Percentiles rank a stretch among this genome's conserved stretches.
Conservation (phyloP, 2,888 invertebrate species). For the Aquatica leii region DNA sequence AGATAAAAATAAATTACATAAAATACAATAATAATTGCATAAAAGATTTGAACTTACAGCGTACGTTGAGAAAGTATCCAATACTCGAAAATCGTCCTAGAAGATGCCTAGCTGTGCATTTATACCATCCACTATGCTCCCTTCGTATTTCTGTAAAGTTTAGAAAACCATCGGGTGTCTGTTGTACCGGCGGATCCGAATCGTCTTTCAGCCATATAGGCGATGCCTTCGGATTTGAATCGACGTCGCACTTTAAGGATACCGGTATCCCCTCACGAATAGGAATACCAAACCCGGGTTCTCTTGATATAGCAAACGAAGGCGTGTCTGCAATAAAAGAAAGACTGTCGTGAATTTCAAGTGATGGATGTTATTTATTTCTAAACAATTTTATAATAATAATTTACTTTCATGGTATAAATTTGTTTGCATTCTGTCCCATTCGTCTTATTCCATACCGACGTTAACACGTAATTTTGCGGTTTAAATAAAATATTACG, state of each 20-base stretch:
- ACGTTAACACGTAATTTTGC: too few species aligned
- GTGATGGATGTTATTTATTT: background rate
- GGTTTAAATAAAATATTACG: too few species aligned
- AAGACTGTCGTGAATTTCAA: background rate
- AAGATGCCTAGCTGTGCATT: slow-evolving; percentile 85
- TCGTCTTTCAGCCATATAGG: slow-evolving; percentile 81
- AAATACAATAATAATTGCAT: background rate
- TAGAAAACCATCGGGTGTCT: slow-evolving; percentile 80
- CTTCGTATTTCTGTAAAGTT: slow-evolving; percentile 83
- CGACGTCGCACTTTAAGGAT: slow-evolving; percentile 90
- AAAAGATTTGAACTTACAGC: slow-evolving; percentile 73
- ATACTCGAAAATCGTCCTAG: slow-evolving; percentile 88
- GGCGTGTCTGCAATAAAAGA: slow-evolving; percentile 77
- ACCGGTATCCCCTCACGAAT: slow-evolving; percentile 89
- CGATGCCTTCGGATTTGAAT: slow-evolving; percentile 88
- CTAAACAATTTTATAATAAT: too few species aligned
- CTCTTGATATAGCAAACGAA: slow-evolving; percentile 90
- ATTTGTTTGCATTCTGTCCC: too few species aligned
- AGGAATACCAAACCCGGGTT: slow-evolving; percentile 92
- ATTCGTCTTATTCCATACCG: too few species aligned
- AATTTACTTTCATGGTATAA: too few species aligned
- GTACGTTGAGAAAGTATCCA: slow-evolving; percentile 88
- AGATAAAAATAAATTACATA: too few species aligned
- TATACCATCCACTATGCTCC: slow-evolving; percentile 92
- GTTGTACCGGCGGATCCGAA: slow-evolving; percentile 66